phyloP scores from a whole-genome alignment of 2,797 vertebrate species.

The Knipowitschia caucasica region DNA sequence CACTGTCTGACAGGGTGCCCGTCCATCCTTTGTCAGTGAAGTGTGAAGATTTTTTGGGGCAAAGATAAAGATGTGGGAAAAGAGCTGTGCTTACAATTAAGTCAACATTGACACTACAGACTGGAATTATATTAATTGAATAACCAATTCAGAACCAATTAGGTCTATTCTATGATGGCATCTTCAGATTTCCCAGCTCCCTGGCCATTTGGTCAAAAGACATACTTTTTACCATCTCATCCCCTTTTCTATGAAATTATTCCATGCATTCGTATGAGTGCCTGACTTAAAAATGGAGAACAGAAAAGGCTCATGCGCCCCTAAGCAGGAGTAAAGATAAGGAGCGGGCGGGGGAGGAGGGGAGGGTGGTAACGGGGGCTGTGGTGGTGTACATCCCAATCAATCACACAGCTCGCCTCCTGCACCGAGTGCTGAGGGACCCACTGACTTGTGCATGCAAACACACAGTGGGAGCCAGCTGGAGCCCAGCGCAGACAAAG shows the following conservation, averaged over 20 bases:
- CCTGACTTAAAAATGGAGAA: constrained; percentile 32
- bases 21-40: constrained; percentile 25
- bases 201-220: neutral
- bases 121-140: too few relatives aligned
- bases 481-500: constrained; percentile 68
- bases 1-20: constrained; percentile 5
- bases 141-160: too few relatives aligned
- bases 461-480: constrained; percentile 64
- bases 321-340: constrained; percentile 26
- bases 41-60: constrained; percentile 30
- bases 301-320: constrained; percentile 50
- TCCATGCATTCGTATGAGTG: constrained; percentile 18
- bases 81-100: neutral
- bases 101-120: neutral
- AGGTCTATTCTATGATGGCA: neutral
- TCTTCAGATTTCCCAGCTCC: neutral
- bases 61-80: neutral
- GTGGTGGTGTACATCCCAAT: constrained; percentile 56
- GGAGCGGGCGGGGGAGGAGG: neutral
- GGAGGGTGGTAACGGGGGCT: neutral
- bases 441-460: constrained; percentile 63
- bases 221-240: too few relatives aligned
- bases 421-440: constrained; percentile 58
- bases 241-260: neutral
- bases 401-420: constrained; percentile 53